phyloP scores from a whole-genome alignment of 2,888 invertebrate genomes.

The Lasioglossum malachurum region DNA sequence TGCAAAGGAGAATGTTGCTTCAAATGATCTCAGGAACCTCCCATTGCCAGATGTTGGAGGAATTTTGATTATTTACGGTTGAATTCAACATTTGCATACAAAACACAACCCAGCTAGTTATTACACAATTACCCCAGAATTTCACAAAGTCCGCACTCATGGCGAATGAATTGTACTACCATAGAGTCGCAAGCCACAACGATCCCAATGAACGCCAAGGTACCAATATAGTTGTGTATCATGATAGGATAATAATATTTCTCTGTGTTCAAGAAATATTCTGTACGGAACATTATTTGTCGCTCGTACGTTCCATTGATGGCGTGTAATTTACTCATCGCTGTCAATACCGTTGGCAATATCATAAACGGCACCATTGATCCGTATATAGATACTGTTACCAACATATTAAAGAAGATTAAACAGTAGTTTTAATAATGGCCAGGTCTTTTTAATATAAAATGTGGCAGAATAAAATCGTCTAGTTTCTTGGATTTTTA shows the following conservation, averaged over 20 bases:
- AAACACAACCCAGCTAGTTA: neutral
- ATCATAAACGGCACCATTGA: slow-evolving; percentile 58
- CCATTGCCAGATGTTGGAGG: too few relatives aligned
- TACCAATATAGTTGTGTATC: slow-evolving; percentile 59
- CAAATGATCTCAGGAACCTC: too few relatives aligned
- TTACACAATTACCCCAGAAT: slow-evolving; percentile 61
- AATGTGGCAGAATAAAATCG: neutral
- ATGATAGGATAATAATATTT: slow-evolving; percentile 60
- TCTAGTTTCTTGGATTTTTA: neutral
- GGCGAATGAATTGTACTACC: slow-evolving; percentile 52
- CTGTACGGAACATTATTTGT: slow-evolving; percentile 53
- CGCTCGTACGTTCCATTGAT: slow-evolving; percentile 47
- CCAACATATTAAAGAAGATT: neutral
- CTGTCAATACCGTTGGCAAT: slow-evolving; percentile 51
- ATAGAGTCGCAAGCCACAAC: slow-evolving; percentile 60
- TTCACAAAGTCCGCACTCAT: slow-evolving; percentile 63
- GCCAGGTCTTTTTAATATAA: neutral
- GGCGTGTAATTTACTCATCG: slow-evolving; percentile 39
- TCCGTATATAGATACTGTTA: slow-evolving; percentile 55
- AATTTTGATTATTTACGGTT: too few relatives aligned
- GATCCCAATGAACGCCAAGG: slow-evolving; percentile 48
- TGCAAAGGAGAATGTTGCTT: too few relatives aligned
- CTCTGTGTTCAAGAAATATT: slow-evolving; percentile 58
- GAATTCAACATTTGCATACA: neutral
- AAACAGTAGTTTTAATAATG: neutral